Percentiles rank a stretch among this genome's conserved stretches.
Conservation (phyloP, 2,113 vertebrate species). For the Gymnobelideus leadbeateri region DNA sequence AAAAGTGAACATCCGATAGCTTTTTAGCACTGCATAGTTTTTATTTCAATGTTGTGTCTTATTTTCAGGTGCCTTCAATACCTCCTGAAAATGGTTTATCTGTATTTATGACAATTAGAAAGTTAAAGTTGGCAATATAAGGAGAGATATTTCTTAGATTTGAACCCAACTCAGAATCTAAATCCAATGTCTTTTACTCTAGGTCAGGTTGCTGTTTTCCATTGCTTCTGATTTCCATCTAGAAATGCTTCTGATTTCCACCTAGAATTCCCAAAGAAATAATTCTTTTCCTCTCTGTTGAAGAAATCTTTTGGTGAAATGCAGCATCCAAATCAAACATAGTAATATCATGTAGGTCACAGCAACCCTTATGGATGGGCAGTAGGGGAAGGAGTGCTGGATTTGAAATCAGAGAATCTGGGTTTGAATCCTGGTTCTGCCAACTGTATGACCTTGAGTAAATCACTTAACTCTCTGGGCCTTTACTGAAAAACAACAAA, state of each 20-base stretch:
- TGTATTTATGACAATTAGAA: neutral
- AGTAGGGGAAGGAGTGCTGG: neutral
- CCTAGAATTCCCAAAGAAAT: neutral
- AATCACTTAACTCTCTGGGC: neutral
- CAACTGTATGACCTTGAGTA: neutral
- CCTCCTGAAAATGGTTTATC: neutral
- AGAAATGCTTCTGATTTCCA: neutral
- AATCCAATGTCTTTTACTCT: neutral
- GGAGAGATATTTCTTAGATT: neutral
- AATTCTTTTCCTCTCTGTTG: neutral
- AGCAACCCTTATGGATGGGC: neutral
- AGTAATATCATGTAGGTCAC: neutral
- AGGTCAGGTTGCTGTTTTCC: neutral
- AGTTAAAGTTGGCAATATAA: neutral
- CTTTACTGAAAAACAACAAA: neutral
- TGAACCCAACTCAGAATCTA: neutral
- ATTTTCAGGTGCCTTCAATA: neutral
- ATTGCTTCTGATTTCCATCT: neutral
- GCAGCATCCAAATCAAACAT: neutral
- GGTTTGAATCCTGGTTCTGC: neutral
- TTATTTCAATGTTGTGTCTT: no score
- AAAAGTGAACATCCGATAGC: neutral
- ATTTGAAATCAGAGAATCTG: neutral
- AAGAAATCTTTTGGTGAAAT: neutral
- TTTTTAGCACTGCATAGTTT: neutral